phyloP scores from a whole-genome alignment of 2,888 invertebrate species.

The Euzetes globulus region DNA sequence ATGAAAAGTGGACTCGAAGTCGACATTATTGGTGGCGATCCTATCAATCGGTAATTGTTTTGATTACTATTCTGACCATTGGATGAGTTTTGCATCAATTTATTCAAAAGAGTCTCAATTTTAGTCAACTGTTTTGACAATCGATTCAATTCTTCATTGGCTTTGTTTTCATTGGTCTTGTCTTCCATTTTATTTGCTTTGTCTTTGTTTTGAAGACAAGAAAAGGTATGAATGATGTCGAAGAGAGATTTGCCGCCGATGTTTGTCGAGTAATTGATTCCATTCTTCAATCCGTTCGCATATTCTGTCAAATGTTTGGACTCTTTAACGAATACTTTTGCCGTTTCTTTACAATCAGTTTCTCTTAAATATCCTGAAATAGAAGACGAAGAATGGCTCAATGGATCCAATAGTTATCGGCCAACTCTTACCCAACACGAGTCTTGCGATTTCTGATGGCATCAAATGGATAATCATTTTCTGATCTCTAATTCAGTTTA shows the following conservation, averaged over 20 bases:
- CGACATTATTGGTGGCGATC: neutral
- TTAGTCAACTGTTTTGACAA: conserved; percentile 21
- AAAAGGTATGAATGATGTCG: conserved; percentile 18
- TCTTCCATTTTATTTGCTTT: neutral
- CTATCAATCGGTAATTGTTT: conserved; percentile 1
- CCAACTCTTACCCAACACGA: conserved; percentile 32
- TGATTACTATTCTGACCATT: neutral
- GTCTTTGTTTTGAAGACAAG: neutral
- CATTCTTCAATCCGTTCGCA: conserved; percentile 23
- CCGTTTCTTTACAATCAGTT: conserved; percentile 24
- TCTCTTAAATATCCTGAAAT: conserved; percentile 31
- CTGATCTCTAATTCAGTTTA: neutral
- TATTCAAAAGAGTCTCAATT: neutral
- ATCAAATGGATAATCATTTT: conserved; percentile 26
- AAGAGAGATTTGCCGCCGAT: conserved; percentile 16
- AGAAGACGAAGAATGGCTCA: neutral
- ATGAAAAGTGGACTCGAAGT: neutral
- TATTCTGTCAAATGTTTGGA: conserved; percentile 33
- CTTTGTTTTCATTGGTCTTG: neutral
- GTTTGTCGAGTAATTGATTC: conserved; percentile 31
- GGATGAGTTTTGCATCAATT: neutral
- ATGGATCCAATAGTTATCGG: neutral
- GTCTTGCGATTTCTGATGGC: conserved; percentile 36
- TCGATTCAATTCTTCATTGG: neutral
- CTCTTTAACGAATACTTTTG: conserved; percentile 29